Evolutionary conservation across 2,797 vertebrate genomes (phyloP).

Genomic region (Nasua narica): DNA sequence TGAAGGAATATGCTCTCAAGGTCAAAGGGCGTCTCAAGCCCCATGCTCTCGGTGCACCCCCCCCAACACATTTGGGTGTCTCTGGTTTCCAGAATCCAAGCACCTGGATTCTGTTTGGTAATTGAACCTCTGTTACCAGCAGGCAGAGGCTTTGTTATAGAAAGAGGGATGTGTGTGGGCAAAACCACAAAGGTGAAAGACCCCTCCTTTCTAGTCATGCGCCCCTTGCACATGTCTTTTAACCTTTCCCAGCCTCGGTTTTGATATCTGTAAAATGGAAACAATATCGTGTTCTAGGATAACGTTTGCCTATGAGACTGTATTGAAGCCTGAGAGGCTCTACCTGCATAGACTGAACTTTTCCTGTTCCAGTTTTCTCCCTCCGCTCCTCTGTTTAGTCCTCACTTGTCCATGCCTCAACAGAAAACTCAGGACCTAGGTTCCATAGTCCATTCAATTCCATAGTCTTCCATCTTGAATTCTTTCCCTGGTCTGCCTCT

Average conservation of each 20-base stretch:
- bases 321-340: neutral
- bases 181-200: no score
- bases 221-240: accelerated
- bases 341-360: neutral
- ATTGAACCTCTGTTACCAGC: neutral
- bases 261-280: neutral
- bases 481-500: constrained; percentile 61
- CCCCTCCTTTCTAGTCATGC: neutral
- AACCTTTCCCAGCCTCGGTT: neutral
- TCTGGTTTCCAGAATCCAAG: neutral
- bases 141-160: neutral
- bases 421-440: constrained; percentile 65
- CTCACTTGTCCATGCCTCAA: neutral
- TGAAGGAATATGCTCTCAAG: neutral
- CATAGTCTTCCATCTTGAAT: constrained; percentile 62
- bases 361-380: neutral
- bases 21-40: neutral
- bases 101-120: neutral
- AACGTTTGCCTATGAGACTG: neutral
- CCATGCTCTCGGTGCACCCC: neutral
- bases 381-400: neutral
- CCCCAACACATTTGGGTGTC: neutral
- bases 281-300: neutral
- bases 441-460: constrained; percentile 74
- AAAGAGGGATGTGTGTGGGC: neutral